These are phyloP conservation scores for Porites lutea DNA, from an alignment of 64 coral and sea anemone species.

Conservation along the genomic window DNA sequence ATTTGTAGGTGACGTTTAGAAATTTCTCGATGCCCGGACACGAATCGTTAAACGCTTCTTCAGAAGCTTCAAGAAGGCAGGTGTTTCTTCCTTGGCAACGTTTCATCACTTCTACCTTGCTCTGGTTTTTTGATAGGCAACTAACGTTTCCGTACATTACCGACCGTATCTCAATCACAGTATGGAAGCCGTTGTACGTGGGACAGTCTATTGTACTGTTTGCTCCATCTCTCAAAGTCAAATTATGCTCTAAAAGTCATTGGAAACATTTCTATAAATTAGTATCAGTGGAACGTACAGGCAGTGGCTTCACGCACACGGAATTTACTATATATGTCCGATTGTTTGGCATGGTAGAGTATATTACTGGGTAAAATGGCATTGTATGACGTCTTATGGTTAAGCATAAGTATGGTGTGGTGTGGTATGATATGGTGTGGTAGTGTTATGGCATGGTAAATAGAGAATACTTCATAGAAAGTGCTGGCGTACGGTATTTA, in stretches of 20 bases:
- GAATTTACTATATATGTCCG: too few species aligned
- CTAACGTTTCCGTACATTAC: constrained; percentile 45
- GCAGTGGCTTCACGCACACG: too few species aligned
- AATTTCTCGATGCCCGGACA: constrained; percentile 42
- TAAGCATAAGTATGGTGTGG: too few species aligned
- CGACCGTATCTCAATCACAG: constrained; percentile 62
- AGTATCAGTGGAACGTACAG: too few species aligned
- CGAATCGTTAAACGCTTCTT: constrained; percentile 23
- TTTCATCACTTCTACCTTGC: constrained; percentile 33
- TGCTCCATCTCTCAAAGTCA: neutral
- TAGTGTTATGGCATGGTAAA: too few species aligned
- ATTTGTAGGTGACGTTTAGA: constrained; percentile 57
- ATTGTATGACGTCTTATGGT: too few species aligned
- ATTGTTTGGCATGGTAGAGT: too few species aligned
- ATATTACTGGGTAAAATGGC: too few species aligned
- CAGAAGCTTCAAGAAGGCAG: constrained; percentile 30
- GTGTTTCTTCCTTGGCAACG: constrained; percentile 50
- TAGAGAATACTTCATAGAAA: too few species aligned
- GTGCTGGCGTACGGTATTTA: too few species aligned
- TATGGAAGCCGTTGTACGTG: neutral
- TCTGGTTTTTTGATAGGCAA: constrained; percentile 23
- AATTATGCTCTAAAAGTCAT: constrained; percentile 22
- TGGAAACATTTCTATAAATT: neutral
- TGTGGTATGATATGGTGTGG: too few species aligned
- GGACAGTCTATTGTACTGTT: constrained; percentile 47